phyloP scores from a whole-genome alignment of 2,888 invertebrate species.

The Buathra laborator region DNA sequence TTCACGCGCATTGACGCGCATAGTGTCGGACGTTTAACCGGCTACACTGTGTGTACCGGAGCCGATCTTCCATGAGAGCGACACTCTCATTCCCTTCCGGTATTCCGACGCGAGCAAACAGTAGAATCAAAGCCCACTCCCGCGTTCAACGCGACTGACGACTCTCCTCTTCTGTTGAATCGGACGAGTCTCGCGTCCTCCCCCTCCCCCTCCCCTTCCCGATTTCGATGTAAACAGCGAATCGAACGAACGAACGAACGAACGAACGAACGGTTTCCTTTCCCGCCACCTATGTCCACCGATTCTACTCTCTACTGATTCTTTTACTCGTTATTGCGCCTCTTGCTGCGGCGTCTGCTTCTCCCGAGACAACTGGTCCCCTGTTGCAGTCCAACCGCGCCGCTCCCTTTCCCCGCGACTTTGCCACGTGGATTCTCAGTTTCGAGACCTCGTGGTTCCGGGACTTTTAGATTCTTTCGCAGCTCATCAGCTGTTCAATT shows the following conservation, averaged over 20 bases:
- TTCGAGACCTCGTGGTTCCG: conserved; percentile 22
- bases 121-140: background rate
- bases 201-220: too few species aligned
- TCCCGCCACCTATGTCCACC: conserved; percentile 24
- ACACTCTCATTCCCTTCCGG: conserved; percentile 49
- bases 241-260: background rate
- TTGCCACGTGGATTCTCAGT: conserved; percentile 47
- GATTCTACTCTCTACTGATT: conserved; percentile 9
- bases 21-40: conserved; percentile 18
- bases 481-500: conserved; percentile 39
- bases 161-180: conserved; percentile 1
- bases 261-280: conserved; percentile 26
- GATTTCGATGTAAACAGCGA: conserved; percentile 27
- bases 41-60: conserved; percentile 28
- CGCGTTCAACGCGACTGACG: background rate
- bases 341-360: conserved; percentile 15
- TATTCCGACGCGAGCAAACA: conserved; percentile 39
- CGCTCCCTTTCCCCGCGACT: conserved; percentile 40
- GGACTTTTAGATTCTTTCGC: background rate
- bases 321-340: background rate
- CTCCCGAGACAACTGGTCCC: conserved; percentile 6
- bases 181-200: background rate
- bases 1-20: conserved; percentile 21
- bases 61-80: conserved; percentile 48
- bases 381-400: conserved; percentile 32